These are phyloP conservation scores for Eurytoma adleriae DNA, from an alignment of 2,888 invertebrate genomes.

Conservation along the genomic window DNA sequence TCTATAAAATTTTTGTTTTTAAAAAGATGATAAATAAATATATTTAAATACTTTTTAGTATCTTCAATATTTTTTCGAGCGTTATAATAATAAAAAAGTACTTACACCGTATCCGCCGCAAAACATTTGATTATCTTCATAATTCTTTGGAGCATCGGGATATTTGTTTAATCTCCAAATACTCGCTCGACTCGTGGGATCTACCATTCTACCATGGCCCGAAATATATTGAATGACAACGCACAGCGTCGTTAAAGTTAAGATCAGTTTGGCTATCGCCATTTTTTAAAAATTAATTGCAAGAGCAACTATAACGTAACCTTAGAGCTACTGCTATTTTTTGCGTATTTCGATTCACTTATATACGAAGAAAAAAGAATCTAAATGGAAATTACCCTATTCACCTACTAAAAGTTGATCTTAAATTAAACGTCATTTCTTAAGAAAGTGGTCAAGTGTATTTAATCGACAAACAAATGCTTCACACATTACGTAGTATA, in stretches of 20 bases:
- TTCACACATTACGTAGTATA: too few relatives aligned
- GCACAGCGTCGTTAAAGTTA: background rate
- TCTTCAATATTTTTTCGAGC: background rate
- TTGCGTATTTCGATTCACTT: background rate
- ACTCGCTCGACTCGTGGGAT: background rate
- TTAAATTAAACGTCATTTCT: too few relatives aligned
- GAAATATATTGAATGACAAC: background rate
- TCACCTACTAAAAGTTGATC: too few relatives aligned
- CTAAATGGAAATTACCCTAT: too few relatives aligned
- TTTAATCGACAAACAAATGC: too few relatives aligned
- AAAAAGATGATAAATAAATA: background rate
- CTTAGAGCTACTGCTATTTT: background rate
- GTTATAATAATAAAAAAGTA: background rate
- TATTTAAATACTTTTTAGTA: background rate
- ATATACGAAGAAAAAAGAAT: background rate
- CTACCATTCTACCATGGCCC: background rate
- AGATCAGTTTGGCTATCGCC: background rate
- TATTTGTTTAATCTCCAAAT: background rate
- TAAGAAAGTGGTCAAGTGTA: too few relatives aligned
- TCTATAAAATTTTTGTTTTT: background rate
- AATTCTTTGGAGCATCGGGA: background rate
- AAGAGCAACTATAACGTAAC: background rate
- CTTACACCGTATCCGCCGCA: slow-evolving; percentile 18
- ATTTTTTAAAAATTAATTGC: background rate
- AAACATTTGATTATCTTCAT: slow-evolving; percentile 1